Conservation (phyloP, 2,888 invertebrate species). For the Campopleginae sp. region DNA sequence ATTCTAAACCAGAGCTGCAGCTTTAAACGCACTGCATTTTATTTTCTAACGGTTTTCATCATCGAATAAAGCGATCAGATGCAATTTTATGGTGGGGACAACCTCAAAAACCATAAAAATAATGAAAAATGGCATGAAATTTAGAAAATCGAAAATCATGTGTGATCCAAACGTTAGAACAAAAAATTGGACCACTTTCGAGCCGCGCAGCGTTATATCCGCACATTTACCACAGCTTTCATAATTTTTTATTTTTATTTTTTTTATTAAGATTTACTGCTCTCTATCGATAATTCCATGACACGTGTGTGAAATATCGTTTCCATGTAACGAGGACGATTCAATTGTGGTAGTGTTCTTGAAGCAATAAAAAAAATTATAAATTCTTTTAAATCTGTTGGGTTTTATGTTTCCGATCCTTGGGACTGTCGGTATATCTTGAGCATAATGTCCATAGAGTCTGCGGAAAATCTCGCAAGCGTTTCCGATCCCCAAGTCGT, state of each 20-base stretch:
- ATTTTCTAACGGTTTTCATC: no score
- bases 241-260: slow-evolving; percentile 34
- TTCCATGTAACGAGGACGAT: slow-evolving; percentile 17
- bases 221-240: no score
- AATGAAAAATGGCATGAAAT: no score
- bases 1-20: no score
- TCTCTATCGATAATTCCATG: slow-evolving; percentile 39
- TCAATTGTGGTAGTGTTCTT: slow-evolving; percentile 18
- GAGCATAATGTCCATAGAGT: slow-evolving; percentile 83
- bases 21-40: no score
- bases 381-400: not conserved
- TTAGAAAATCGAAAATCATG: no score
- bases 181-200: no score
- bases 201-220: no score
- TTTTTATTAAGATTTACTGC: slow-evolving; percentile 35
- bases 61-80: no score
- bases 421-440: slow-evolving; percentile 19
- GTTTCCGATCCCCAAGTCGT: slow-evolving; percentile 89
- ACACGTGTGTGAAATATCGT: slow-evolving; percentile 18
- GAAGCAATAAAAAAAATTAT: slow-evolving; percentile 33
- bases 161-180: no score
- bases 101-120: no score
- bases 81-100: no score
- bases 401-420: not conserved
- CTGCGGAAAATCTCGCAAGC: slow-evolving; percentile 88